Conservation (phyloP, 2,888 invertebrate genomes). For the Cataglyphis albicans region DNA sequence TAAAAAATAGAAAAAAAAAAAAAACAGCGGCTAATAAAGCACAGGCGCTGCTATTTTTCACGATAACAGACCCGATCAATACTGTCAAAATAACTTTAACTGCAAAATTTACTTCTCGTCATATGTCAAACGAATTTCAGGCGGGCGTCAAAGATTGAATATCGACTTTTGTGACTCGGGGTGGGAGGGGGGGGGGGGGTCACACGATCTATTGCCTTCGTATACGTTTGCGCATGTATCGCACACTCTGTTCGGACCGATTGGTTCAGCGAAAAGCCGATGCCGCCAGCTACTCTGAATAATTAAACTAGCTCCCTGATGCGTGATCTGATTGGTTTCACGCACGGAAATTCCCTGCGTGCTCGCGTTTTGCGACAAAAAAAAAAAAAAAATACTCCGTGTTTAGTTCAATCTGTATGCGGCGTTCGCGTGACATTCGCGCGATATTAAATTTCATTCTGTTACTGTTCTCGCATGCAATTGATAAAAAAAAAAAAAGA, state of each 20-base stretch:
- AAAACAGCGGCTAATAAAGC: not conserved
- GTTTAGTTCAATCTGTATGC: slow-evolving; percentile 40
- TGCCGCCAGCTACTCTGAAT: slow-evolving; percentile 76
- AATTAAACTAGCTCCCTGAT: slow-evolving; percentile 73
- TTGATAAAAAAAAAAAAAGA: not conserved
- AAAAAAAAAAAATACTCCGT: slow-evolving; percentile 21
- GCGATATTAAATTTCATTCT: slow-evolving; percentile 19
- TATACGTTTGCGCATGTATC: slow-evolving; percentile 40
- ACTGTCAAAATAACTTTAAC: slow-evolving; percentile 28
- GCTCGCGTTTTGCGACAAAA: slow-evolving; percentile 38
- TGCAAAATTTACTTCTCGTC: slow-evolving; percentile 51
- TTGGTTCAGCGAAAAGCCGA: slow-evolving; percentile 74
- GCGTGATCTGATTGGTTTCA: slow-evolving; percentile 71
- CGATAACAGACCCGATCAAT: slow-evolving; percentile 35
- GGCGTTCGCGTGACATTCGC: slow-evolving; percentile 36
- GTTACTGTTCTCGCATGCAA: not conserved
- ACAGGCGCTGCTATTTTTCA: slow-evolving; percentile 8
- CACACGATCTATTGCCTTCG: slow-evolving; percentile 47
- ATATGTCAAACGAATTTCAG: slow-evolving; percentile 48
- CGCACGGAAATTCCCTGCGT: slow-evolving; percentile 37
- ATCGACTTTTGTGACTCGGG: slow-evolving; percentile 32
- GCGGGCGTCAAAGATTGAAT: slow-evolving; percentile 50
- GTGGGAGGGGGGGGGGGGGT: not conserved
- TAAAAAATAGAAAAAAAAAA: not conserved
- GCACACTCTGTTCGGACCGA: slow-evolving; percentile 64